Evolutionary conservation across 2,797 vertebrate genomes (phyloP), one percentile per base, ranked within the genome.

Genomic region (Scyliorhinus canicula): DNA sequence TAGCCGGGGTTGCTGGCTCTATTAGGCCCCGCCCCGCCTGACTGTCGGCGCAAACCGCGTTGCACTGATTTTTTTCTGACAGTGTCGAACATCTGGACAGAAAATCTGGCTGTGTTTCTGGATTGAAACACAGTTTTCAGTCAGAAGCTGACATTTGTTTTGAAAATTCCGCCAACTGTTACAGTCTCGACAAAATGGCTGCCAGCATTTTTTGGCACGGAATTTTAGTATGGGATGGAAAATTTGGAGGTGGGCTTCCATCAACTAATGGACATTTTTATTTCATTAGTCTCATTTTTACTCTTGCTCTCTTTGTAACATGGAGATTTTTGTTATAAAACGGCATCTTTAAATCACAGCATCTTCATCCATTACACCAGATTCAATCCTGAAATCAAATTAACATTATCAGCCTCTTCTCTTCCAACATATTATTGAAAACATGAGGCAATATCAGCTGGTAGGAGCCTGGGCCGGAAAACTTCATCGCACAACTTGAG

Each of bases 251-350:
- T n/a, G 31, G 71, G 35, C 4, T 71, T 35, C 69, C 31, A 71
- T 8, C 28, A 71, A 12, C 35, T 74, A 74, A 74, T 74, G 31
- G 79, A 8, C 40, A 84, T 84, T 24, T 24, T 84, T 8, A 24
- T n/a, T 84, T 84, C 79, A 24, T 50, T 84, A 84, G 79, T 84
- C 44, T 19, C 79, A 84, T 84, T 82, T 12, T 82, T 84, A 84
- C 16, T 84, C 79, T 84, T 84, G 47, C 77, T 79, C 44, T 44
- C 24, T 84, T 47, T 47, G 19, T 84, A 84, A 84, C 21, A 84
- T 47, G 47, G 79, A 84, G 47, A 26, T 8, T 47, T n/a, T 14
- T 4, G 3, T 74, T n/a, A 12, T 74, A 74, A 1, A 74, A 74
- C 11, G 35, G 35, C 12, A 74, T 74, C 71, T n/a, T 31, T 74